Percentiles rank a stretch among this genome's conserved stretches.
phyloP scores from a whole-genome alignment of 1,140 invertebrate species.

The Aphaenogaster rudis region DNA sequence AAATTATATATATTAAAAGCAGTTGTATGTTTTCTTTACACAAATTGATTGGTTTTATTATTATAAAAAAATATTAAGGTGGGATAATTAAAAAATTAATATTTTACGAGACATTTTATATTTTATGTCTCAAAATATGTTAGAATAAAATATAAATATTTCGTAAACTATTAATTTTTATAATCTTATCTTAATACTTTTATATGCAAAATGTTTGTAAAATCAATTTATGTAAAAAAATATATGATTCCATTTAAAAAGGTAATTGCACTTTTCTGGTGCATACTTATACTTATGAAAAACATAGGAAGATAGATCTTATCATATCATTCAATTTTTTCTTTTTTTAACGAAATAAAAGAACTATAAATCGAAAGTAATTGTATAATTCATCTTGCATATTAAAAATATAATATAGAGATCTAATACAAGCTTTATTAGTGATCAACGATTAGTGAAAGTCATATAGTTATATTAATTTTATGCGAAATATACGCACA shows the following conservation, averaged over 20 bases:
- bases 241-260: not conserved
- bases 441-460: constrained; percentile 9
- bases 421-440: not conserved
- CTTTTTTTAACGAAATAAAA: not conserved
- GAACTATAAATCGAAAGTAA: not conserved
- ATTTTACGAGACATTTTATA: not conserved
- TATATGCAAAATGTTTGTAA: not conserved
- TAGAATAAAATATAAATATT: not conserved
- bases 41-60: not conserved
- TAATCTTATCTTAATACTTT: not conserved
- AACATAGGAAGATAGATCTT: not conserved
- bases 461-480: constrained; percentile 38
- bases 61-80: not conserved
- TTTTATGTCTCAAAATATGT: not conserved
- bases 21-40: not conserved
- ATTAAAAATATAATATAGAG: not conserved
- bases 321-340: not conserved
- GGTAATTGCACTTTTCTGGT: not conserved
- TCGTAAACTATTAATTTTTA: not conserved
- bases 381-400: not conserved
- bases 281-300: not conserved
- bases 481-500: constrained; percentile 19
- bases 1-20: constrained; percentile 2
- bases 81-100: not conserved
- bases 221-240: not conserved